Evolutionary conservation across 2,113 vertebrate genomes (phyloP).

Genomic region (Corydoras sp.): DNA sequence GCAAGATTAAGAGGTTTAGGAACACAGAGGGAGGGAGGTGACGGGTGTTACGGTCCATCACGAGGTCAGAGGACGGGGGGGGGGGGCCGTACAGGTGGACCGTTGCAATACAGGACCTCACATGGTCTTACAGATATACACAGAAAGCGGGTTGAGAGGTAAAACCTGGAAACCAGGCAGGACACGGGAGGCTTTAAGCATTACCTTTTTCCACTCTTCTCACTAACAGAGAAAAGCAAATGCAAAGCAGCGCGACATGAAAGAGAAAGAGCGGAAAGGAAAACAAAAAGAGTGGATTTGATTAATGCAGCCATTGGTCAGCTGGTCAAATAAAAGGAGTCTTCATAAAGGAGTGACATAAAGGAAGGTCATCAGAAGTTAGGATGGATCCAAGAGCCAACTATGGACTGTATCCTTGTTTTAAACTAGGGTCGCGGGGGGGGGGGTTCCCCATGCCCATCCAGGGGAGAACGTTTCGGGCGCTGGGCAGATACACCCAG

Average conservation of each 20-base stretch:
- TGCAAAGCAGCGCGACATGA: constrained; percentile 41
- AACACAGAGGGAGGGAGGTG: too few species aligned
- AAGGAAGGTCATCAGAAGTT: too few species aligned
- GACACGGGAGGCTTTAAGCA: constrained; percentile 7
- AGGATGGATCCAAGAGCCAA: too few species aligned
- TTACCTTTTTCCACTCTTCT: constrained; percentile 45
- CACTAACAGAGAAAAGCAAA: constrained; percentile 47
- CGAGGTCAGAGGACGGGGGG: not conserved
- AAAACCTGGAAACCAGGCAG: constrained; percentile 1
- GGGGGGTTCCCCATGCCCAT: too few species aligned
- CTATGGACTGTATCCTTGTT: too few species aligned
- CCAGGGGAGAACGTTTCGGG: too few species aligned
- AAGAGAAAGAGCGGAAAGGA: constrained; percentile 35
- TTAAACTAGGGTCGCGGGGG: too few species aligned
- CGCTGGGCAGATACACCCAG: too few species aligned
- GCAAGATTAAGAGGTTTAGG: too few species aligned
- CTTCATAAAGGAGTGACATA: too few species aligned
- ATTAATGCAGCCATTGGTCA: constrained; percentile 25
- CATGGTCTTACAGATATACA: constrained; percentile 16
- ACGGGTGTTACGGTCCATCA: too few species aligned
- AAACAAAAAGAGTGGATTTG: constrained; percentile 23
- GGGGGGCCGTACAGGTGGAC: not conserved
- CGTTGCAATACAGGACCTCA: constrained; percentile 6
- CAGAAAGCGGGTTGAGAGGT: constrained; percentile 1
- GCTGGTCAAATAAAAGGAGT: too few species aligned